Conservation (phyloP, 2,113 vertebrate species). For the Cephalopterus ornatus region DNA sequence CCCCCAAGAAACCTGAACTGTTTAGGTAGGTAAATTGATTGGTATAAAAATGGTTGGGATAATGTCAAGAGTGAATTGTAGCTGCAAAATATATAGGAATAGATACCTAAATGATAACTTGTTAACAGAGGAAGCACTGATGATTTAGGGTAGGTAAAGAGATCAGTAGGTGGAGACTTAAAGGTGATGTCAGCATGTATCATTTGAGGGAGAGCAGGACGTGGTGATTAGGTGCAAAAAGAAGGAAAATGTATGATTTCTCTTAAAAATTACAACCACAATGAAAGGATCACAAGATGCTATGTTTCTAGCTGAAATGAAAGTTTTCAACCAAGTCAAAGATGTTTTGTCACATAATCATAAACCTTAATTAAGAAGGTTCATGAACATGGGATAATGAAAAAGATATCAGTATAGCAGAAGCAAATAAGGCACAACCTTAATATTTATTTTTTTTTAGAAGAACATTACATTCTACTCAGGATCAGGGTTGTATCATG, state of each 20-base stretch:
- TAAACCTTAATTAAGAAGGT: not conserved
- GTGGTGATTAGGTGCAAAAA: not conserved
- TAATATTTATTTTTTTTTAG: not conserved
- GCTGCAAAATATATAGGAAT: not conserved
- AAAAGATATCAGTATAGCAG: not conserved
- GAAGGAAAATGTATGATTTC: not conserved
- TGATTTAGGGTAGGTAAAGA: not conserved
- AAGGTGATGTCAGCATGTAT: accelerated
- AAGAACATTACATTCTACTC: not conserved
- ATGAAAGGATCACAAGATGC: not conserved
- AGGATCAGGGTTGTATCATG: not conserved
- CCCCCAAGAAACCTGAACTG: not conserved
- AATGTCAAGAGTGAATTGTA: not conserved
- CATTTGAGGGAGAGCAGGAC: not conserved
- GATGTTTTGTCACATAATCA: not conserved
- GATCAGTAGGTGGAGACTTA: not conserved
- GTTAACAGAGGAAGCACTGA: not conserved
- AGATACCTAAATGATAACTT: not conserved
- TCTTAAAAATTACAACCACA: not conserved
- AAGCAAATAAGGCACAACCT: not conserved
- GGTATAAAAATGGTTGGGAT: not conserved
- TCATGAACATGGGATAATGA: not conserved
- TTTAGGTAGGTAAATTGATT: not conserved
- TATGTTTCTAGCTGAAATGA: not conserved
- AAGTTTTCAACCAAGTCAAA: not conserved